phyloP scores from a whole-genome alignment of 2,888 invertebrate genomes.

The Drosophila picticornis region DNA sequence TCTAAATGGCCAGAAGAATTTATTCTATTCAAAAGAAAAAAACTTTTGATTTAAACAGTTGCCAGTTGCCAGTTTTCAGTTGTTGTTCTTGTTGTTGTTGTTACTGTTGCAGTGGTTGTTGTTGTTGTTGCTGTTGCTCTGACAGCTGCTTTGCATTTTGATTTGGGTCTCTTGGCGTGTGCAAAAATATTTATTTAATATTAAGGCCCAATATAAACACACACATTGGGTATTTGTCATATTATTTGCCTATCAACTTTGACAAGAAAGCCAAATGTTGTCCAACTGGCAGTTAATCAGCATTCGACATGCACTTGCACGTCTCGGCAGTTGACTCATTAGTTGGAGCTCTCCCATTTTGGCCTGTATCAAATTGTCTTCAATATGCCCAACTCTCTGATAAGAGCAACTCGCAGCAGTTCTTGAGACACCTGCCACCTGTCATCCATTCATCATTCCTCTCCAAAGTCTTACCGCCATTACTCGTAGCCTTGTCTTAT shows the following conservation, averaged over 20 bases:
- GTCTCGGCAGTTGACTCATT: conserved; percentile 14
- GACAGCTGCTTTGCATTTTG: conserved; percentile 66
- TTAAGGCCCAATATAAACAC: conserved; percentile 38
- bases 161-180: conserved; percentile 59
- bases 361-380: conserved; percentile 32
- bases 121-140: conserved; percentile 14
- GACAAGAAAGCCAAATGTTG: conserved; percentile 62
- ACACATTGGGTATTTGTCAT: neutral
- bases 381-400: conserved; percentile 8
- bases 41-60: conserved; percentile 60
- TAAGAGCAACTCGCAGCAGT: neutral
- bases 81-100: conserved; percentile 8
- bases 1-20: conserved; percentile 51
- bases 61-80: conserved; percentile 11
- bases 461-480: conserved; percentile 33
- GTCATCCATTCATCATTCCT: conserved; percentile 65
- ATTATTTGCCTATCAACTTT: conserved; percentile 34
- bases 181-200: conserved; percentile 72
- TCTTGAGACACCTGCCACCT: conserved; percentile 31
- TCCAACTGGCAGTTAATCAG: conserved; percentile 57
- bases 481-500: conserved; percentile 11
- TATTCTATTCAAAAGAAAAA: conserved; percentile 22
- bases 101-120: conserved; percentile 36
- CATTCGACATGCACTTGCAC: conserved; percentile 58
- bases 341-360: neutral